Percentiles rank a stretch among this genome's conserved stretches.
Evolutionary conservation across 1,140 invertebrate genomes (phyloP).

Genomic region (Cotesia typhae): DNA sequence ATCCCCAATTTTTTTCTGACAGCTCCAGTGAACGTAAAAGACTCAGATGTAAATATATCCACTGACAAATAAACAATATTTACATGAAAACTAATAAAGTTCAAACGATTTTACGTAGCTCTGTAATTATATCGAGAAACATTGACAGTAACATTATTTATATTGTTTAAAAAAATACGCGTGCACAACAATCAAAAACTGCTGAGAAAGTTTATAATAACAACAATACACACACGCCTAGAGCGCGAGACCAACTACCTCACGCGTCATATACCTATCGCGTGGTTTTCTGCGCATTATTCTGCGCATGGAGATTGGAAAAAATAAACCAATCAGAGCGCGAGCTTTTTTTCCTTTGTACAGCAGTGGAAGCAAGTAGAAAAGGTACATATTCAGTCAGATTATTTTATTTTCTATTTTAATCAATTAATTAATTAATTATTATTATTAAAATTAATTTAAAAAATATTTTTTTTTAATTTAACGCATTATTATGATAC

Average conservation of each 20-base stretch:
- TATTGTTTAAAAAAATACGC: conserved; percentile 1
- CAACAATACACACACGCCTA: conserved; percentile 18
- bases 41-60: not conserved
- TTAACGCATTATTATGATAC: too few species aligned
- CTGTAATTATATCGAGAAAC: too few species aligned
- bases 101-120: too few species aligned
- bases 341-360: too few species aligned
- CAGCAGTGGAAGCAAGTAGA: too few species aligned
- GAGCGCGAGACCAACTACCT: conserved; percentile 12
- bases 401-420: not conserved
- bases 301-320: not conserved
- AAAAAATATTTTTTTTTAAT: too few species aligned
- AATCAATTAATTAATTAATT: too few species aligned
- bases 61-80: too few species aligned
- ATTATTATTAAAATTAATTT: too few species aligned
- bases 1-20: conserved; percentile 1
- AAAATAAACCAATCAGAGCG: too few species aligned
- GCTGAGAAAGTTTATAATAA: not conserved
- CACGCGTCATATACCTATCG: not conserved
- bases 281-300: conserved; percentile 9
- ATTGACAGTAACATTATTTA: too few species aligned
- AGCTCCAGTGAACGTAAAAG: not conserved
- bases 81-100: too few species aligned
- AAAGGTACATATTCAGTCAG: not conserved
- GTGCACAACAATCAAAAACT: not conserved